A percentile compares a stretch with the other conserved stretches of the same genome.
phyloP scores from a whole-genome alignment of 2,113 vertebrate genomes.

The Gavialis gangeticus region DNA sequence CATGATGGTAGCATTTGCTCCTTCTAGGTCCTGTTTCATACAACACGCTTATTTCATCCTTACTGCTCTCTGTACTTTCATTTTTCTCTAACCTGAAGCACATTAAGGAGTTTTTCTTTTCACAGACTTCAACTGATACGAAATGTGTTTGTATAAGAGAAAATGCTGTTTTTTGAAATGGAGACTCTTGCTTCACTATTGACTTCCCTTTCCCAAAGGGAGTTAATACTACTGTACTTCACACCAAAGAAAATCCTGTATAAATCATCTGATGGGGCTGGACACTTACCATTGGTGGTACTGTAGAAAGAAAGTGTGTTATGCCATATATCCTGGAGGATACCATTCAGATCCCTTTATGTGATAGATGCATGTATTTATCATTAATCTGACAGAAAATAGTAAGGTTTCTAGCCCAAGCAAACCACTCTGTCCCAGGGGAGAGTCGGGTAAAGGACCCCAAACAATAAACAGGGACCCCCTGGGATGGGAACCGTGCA shows the following conservation, averaged over 20 bases:
- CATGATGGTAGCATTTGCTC: background rate
- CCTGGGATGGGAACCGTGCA: no score
- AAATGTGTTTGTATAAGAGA: slow-evolving; percentile 4
- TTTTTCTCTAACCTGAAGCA: slow-evolving; percentile 26
- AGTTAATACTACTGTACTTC: background rate
- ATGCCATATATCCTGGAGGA: background rate
- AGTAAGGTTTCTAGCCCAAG: background rate
- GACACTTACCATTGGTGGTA: background rate
- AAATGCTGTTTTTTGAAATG: slow-evolving; percentile 29
- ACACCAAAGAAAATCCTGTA: background rate
- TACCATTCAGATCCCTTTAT: background rate
- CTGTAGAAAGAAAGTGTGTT: background rate
- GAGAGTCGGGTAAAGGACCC: background rate
- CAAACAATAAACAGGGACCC: no score
- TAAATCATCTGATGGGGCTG: background rate
- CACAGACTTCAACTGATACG: slow-evolving; percentile 19
- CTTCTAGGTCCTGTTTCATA: background rate
- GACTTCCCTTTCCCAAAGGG: background rate
- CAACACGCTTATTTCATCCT: background rate
- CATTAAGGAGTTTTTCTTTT: slow-evolving; percentile 23
- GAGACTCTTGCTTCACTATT: background rate
- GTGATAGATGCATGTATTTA: background rate
- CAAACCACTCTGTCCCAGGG: background rate
- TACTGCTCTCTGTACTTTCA: background rate
- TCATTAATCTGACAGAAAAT: background rate